Evolutionary conservation across 2,888 invertebrate species (phyloP), one percentile per base, ranked within the genome.

Genomic region (Tineola bisselliella): DNA sequence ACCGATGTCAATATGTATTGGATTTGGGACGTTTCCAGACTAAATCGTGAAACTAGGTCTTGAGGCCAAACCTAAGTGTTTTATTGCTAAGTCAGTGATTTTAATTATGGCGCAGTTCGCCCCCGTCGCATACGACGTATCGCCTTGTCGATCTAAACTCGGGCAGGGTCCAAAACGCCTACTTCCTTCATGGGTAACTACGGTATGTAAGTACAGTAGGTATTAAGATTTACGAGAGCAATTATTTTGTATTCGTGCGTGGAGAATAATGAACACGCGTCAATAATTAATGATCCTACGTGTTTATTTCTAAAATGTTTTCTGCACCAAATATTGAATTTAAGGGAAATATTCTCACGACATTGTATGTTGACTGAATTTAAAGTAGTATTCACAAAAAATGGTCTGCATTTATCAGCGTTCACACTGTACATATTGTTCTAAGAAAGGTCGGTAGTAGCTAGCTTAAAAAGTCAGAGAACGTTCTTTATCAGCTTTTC

Each of bases 31-130:
- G 18, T 59, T 59, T 59, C 54, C 59, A 59, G 59, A 31, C 59
- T 12, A 18, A 33, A 59, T 3, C 13, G 33, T 62, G 62, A 69
- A 70, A 70, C 61, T 70, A 62, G 68, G 65, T 65, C 63, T 67
- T 52, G 65, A 63, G 64, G 65, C 62, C 62, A 62, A 62, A 59
- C 43, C 38, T 59, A 60, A 25, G 62, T 65, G 63, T 66, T 67
- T 68, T 73, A 72, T 70, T 67, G 73, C 73, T 68, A 68, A 67
- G 74, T 76, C 73, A 74, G 73, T 70, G 68, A 64, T 71, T 76
- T 76, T 77, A 77, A 77, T 77, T 76, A 75, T 74, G 71, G 63
- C 68, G 65, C 64, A 63, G 64, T 62, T 62, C 58, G 61, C 61
- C 58, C 30, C 58, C 33, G 58, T 58, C 44, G 44, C 48, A 19